Evolutionary conservation across 2,888 invertebrate species (phyloP).

Genomic region (Trissolcus brochymenae): DNA sequence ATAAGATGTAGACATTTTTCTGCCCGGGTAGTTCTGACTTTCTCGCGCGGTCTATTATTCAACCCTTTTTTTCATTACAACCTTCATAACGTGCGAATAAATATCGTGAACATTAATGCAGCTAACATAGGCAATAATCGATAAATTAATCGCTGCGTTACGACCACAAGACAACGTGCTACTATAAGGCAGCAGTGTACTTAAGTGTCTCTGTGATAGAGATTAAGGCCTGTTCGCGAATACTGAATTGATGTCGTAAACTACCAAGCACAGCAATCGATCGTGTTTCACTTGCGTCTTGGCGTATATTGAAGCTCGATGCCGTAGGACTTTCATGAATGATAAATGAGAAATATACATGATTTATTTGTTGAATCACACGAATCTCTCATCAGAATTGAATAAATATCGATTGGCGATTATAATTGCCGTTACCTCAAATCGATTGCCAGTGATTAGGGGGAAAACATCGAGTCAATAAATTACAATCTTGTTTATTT

Average conservation of each 20-base stretch:
- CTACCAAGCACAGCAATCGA: slow-evolving; percentile 52
- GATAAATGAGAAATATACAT: slow-evolving; percentile 48
- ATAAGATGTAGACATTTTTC: too few relatives aligned
- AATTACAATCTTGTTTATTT: slow-evolving; percentile 13
- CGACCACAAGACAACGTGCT: slow-evolving; percentile 60
- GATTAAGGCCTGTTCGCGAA: slow-evolving; percentile 64
- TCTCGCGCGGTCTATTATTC: too few relatives aligned
- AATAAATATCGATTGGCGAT: slow-evolving; percentile 52
- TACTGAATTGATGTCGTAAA: slow-evolving; percentile 66
- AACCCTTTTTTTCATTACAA: too few relatives aligned
- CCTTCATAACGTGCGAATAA: slow-evolving; percentile 43
- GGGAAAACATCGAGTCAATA: slow-evolving; percentile 16
- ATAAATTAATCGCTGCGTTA: slow-evolving; percentile 65
- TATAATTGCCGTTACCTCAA: slow-evolving; percentile 38
- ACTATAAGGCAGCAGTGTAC: slow-evolving; percentile 59
- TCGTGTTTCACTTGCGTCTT: slow-evolving; percentile 52
- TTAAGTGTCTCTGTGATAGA: slow-evolving; percentile 64
- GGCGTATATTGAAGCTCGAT: slow-evolving; percentile 50
- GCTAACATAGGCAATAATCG: slow-evolving; percentile 59
- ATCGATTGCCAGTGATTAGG: slow-evolving; percentile 27
- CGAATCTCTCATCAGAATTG: slow-evolving; percentile 35
- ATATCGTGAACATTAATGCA: slow-evolving; percentile 61
- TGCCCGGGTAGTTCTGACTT: too few relatives aligned
- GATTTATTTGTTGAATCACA: slow-evolving; percentile 48
- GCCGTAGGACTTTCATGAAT: slow-evolving; percentile 55